A percentile compares a stretch with the other conserved stretches of the same genome.
phyloP scores from a whole-genome alignment of 2,113 vertebrate genomes.

The Ploceus nigricollis region DNA sequence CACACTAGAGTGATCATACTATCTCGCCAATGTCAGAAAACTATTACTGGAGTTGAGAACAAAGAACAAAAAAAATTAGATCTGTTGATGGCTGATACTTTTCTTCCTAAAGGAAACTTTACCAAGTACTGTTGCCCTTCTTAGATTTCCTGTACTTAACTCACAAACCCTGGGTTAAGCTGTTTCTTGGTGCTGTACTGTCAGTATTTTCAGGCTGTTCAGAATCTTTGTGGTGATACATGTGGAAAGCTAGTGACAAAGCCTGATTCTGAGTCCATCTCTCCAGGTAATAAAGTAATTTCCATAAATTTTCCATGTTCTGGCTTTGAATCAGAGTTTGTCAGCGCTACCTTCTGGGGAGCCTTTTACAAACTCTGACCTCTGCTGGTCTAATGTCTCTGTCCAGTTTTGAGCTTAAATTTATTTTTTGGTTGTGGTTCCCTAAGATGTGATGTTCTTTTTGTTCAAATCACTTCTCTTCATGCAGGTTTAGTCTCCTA shows the following conservation, averaged over 20 bases:
- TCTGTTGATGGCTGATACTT: not conserved
- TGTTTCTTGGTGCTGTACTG: not conserved
- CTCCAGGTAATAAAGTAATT: not conserved
- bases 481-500: not conserved
- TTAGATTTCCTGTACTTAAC: not conserved
- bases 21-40: not conserved
- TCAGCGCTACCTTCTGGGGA: not conserved
- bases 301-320: not conserved
- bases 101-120: not conserved
- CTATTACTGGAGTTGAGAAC: not conserved
- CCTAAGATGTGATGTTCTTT: not conserved
- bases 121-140: not conserved
- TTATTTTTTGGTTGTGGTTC: not conserved
- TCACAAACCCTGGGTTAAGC: not conserved
- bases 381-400: slow-evolving; percentile 2
- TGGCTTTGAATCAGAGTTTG: not conserved
- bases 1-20: not conserved
- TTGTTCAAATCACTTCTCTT: not conserved
- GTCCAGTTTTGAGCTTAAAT: not conserved
- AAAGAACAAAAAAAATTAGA: not conserved
- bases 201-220: not conserved
- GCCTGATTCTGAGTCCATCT: not conserved
- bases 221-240: not conserved
- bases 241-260: not conserved
- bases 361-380: not conserved